Percentiles rank a stretch among this genome's conserved stretches.
phyloP scores from a whole-genome alignment of 2,797 vertebrate genomes.

The Aeoliscus strigatus region DNA sequence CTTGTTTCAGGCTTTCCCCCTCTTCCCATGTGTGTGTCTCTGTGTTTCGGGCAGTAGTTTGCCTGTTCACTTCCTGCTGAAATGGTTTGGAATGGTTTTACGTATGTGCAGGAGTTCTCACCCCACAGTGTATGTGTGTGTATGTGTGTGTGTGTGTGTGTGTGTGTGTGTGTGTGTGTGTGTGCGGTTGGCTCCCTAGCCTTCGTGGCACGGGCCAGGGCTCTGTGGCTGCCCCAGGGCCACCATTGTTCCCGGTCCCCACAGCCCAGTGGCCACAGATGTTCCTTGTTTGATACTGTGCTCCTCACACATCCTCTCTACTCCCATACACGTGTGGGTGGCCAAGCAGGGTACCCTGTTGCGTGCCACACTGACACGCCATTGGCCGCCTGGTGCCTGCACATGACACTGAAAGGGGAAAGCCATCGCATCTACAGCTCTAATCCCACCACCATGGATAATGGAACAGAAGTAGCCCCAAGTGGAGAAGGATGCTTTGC shows the following conservation, averaged over 20 bases:
- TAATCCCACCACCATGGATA: constrained; percentile 76
- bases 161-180: constrained; percentile 33
- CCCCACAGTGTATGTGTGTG: constrained; percentile 4
- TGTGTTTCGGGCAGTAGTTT: constrained; percentile 16
- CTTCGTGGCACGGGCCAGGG: constrained; percentile 75
- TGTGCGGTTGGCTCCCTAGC: constrained; percentile 68
- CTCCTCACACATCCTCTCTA: constrained; percentile 60
- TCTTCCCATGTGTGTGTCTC: constrained; percentile 15
- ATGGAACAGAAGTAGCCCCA: constrained; percentile 78
- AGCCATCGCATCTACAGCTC: constrained; percentile 65
- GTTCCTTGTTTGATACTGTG: constrained; percentile 79
- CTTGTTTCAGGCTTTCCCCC: constrained; percentile 19
- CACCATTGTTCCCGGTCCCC: constrained; percentile 76
- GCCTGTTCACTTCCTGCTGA: constrained; percentile 28
- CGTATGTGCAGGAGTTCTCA: constrained; percentile 19
- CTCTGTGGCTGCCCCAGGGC: constrained; percentile 71
- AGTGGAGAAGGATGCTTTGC: constrained; percentile 68
- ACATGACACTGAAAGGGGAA: constrained; percentile 57
- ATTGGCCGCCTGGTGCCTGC: constrained; percentile 63
- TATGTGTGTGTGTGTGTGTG: constrained; percentile 27
- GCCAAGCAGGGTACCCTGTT: constrained; percentile 75
- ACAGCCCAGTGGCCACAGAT: constrained; percentile 82
- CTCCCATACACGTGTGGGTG: constrained; percentile 72
- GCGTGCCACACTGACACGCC: constrained; percentile 55
- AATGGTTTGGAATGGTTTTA: constrained; percentile 36